These are phyloP conservation scores for Rhabdophis nuchalis DNA, from an alignment of 2,797 vertebrate genomes.

Conservation along the genomic window DNA sequence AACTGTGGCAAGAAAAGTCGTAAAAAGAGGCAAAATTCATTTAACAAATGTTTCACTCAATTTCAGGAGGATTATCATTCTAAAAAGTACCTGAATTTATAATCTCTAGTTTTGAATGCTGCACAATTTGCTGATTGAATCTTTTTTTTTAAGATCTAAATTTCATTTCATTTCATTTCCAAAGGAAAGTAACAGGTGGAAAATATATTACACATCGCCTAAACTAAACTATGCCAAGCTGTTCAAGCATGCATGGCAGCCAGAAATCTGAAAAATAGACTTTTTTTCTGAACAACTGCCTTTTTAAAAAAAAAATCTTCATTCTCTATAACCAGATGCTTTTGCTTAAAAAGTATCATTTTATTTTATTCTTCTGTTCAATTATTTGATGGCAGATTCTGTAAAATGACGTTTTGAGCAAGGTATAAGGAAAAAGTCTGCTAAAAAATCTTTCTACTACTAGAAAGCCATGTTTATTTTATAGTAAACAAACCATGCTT, in stretches of 20 bases:
- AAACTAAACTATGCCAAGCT: neutral
- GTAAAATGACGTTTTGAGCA: conserved; percentile 5
- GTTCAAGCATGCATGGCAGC: conserved; percentile 5
- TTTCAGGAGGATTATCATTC: conserved; percentile 12
- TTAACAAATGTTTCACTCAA: neutral
- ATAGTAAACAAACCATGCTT: neutral
- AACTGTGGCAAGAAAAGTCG: neutral
- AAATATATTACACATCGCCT: neutral
- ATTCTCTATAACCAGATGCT: conserved; percentile 29
- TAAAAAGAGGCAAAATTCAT: neutral
- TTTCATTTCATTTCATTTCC: conserved; percentile 27
- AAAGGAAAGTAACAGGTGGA: conserved; percentile 15
- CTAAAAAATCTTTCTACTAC: neutral
- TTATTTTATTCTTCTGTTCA: conserved; percentile 12
- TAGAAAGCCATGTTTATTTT: neutral
- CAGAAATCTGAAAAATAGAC: conserved; percentile 3
- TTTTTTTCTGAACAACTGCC: conserved; percentile 24
- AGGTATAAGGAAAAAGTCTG: conserved; percentile 2
- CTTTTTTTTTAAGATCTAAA: neutral
- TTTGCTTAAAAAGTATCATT: conserved; percentile 12
- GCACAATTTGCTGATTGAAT: neutral
- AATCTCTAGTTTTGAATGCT: neutral
- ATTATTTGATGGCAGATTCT: neutral
- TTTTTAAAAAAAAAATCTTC: neutral
- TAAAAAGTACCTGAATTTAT: conserved; percentile 22